Evolutionary conservation across 2,797 vertebrate genomes (phyloP).

Genomic region (Hozukius guyotensis): DNA sequence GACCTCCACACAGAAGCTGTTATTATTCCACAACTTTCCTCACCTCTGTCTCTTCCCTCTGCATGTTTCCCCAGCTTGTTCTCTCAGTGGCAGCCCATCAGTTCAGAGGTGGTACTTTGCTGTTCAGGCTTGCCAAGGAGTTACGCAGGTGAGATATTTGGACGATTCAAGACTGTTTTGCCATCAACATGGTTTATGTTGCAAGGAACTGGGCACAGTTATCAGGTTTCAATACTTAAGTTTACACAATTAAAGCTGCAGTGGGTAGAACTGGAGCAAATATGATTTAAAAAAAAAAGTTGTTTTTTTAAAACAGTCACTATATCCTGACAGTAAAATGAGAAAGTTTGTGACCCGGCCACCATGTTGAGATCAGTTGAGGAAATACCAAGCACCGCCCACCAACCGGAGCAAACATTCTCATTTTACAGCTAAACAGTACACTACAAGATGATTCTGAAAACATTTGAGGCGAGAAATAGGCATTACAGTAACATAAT

Average conservation of each 20-base stretch:
- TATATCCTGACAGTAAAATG: too few relatives aligned
- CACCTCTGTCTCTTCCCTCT: background rate
- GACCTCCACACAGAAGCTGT: background rate
- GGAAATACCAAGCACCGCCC: too few relatives aligned
- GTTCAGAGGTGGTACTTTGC: conserved; percentile 66
- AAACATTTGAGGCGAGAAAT: too few relatives aligned
- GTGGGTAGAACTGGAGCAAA: too few relatives aligned
- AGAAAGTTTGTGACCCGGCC: too few relatives aligned
- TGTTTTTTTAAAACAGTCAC: too few relatives aligned
- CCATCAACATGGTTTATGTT: background rate
- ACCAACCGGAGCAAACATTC: too few relatives aligned
- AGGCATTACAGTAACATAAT: accelerated
- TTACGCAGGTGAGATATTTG: conserved; percentile 55
- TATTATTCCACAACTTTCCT: background rate
- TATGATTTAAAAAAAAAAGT: too few relatives aligned
- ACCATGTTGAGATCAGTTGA: too few relatives aligned
- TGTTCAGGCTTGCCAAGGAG: conserved; percentile 61
- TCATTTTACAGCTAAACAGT: too few relatives aligned
- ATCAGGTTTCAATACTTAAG: background rate
- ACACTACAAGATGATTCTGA: too few relatives aligned
- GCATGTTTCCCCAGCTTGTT: conserved; percentile 61
- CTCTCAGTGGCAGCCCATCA: conserved; percentile 68
- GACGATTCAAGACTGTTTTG: background rate
- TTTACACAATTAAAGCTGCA: background rate
- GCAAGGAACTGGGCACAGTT: background rate